These are phyloP conservation scores for Halichoerus grypus DNA, from an alignment of 2,113 vertebrate species.

Conservation along the genomic window DNA sequence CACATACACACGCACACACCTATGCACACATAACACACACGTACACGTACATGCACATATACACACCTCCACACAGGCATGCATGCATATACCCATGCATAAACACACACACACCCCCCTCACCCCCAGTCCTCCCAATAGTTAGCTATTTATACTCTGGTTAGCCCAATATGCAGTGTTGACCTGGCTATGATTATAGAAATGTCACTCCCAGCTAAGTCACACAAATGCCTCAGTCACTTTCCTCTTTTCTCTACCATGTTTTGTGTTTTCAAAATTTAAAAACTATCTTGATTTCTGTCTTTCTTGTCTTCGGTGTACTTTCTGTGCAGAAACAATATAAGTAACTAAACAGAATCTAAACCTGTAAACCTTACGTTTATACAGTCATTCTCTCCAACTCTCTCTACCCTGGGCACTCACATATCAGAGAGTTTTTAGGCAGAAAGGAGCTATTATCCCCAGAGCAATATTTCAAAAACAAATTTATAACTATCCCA, in stretches of 20 bases:
- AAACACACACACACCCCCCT: rapidly evolving
- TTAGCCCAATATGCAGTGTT: background rate
- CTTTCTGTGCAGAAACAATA: background rate
- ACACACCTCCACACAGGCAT: background rate
- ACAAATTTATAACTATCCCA: background rate
- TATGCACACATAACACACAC: too few relatives aligned
- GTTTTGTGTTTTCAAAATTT: background rate
- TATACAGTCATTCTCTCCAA: background rate
- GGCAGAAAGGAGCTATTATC: background rate
- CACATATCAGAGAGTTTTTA: background rate
- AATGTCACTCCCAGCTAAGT: background rate
- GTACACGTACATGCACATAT: background rate
- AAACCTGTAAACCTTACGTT: background rate
- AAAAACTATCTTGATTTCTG: background rate
- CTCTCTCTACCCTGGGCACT: background rate
- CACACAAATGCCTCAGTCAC: background rate
- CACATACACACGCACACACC: background rate
- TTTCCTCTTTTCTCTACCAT: background rate
- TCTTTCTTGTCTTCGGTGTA: background rate
- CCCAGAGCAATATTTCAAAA: slow-evolving; percentile 30
- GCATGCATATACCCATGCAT: rapidly evolving
- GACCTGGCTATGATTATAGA: background rate
- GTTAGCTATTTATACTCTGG: background rate
- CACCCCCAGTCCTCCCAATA: rapidly evolving
- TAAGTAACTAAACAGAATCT: background rate